These are phyloP conservation scores for Ceratotherium simum DNA, from an alignment of 2,113 vertebrate genomes.

Conservation along the genomic window DNA sequence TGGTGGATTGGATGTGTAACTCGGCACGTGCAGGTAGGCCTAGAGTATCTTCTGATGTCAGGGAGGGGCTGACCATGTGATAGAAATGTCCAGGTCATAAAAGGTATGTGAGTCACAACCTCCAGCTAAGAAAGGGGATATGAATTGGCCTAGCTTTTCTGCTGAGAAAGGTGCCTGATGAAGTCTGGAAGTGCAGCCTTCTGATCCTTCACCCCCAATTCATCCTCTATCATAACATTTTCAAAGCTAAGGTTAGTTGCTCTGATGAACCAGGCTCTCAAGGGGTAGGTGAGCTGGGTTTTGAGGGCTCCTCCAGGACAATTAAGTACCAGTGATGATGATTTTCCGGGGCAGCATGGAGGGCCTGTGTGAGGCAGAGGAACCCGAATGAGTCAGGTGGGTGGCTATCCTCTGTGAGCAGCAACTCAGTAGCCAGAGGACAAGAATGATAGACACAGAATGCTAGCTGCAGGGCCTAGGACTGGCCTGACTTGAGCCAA, in stretches of 20 bases:
- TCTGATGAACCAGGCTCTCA: not conserved
- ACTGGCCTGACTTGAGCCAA: not conserved
- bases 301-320: not conserved
- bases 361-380: not conserved
- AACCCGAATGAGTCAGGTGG: not conserved
- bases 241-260: not conserved
- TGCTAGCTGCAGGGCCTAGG: not conserved
- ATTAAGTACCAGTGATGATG: not conserved
- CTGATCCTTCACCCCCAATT: not conserved
- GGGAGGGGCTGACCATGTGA: not conserved
- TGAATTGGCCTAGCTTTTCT: not conserved
- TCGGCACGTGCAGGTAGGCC: constrained; percentile 34
- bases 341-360: not conserved
- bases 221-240: not conserved
- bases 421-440: not conserved
- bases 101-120: not conserved
- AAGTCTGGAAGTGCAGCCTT: not conserved
- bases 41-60: not conserved
- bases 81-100: not conserved
- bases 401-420: not conserved
- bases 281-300: not conserved
- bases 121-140: not conserved
- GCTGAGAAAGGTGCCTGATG: not conserved
- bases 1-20: not conserved
- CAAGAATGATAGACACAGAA: not conserved